Evolutionary conservation across 2,888 invertebrate genomes (phyloP).

Genomic region (Sarcophaga carnaria): DNA sequence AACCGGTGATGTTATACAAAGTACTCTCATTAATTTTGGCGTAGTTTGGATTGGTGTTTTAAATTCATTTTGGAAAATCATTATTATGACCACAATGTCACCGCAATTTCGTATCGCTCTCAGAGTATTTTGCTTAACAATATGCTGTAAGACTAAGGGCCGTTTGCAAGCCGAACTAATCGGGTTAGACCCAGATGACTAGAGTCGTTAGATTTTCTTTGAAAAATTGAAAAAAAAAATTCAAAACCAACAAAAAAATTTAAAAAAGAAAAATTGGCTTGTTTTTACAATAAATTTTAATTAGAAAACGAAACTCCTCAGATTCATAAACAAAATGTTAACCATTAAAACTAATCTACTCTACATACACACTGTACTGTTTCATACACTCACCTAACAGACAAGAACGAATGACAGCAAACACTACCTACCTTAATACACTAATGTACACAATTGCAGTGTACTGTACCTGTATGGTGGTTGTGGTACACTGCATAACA

Average conservation of each 20-base stretch:
- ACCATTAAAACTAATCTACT: conserved; percentile 49
- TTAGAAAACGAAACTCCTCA: conserved; percentile 13
- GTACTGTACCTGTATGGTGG: no score
- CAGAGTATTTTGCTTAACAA: conserved; percentile 92
- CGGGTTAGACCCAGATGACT: conserved; percentile 93
- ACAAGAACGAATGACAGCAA: not conserved
- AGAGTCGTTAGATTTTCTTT: conserved; percentile 82
- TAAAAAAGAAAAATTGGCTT: conserved; percentile 54
- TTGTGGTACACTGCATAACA: no score
- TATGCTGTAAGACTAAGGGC: conserved; percentile 93
- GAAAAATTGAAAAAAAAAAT: no score
- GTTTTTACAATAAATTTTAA: conserved; percentile 46
- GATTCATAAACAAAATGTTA: conserved; percentile 46
- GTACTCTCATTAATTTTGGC: conserved; percentile 94
- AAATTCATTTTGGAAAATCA: conserved; percentile 97
- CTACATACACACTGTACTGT: not conserved
- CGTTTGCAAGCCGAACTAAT: conserved; percentile 92
- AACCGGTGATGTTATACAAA: conserved; percentile 85
- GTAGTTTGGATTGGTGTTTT: conserved; percentile 97
- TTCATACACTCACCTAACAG: not conserved
- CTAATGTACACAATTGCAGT: no score
- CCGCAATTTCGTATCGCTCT: conserved; percentile 96
- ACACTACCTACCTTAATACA: not conserved
- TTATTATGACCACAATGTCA: conserved; percentile 94
- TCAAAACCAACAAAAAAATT: no score